Base-by-base conservation (phyloP, 2,113 vertebrate species). In the Stegastes partitus region DNA sequence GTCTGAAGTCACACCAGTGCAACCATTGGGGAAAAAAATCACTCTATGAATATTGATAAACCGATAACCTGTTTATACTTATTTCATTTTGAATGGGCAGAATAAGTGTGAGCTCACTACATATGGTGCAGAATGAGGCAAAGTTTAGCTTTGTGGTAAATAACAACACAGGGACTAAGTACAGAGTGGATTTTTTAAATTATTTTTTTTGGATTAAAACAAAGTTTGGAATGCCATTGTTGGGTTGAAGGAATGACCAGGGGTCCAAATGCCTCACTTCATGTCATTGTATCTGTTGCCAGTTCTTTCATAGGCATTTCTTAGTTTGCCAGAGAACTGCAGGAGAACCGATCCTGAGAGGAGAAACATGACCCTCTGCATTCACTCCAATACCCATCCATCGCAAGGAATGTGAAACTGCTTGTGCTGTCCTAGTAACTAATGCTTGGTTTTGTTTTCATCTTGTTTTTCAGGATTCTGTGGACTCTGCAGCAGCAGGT, bases 401-500 rank as follows among this genome's bases (percentile, higher is more conserved):
- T 50, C 16, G 0, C 50, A 28, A 87, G 66, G 50, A 89, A 92
- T 83, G 75, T 90, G 67, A 79, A 84, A 87, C 57, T 59, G 31
- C 56, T 49, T 78, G 18, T 65, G 49, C 55, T 73, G 31, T 78
- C 23, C 37, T 11, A 11, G 73, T 77, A 78, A 91, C 90, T 93
- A 91, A 93, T 84, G 19, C 55, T 58, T 54, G 42, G 39, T 77
- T 70, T 77, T 75, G 66, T 65, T 76, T 76, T 79, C 18, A 0
- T 85, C 69, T 94, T 92, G 79, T 85, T 80, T 96, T 95, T 91
- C 96, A 98, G 97, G 94, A 93, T 71, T 86, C 81, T 87, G 87
- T 70, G 89, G 84, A 92, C 44, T 89, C 85, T 84, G 82, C 91
- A 83, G 87, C 89, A 71, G 84, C 92, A 88, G 83, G 25, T 93